These are phyloP conservation scores for Amia ocellicauda DNA, from an alignment of 2,113 vertebrate species.

Conservation along the genomic window DNA sequence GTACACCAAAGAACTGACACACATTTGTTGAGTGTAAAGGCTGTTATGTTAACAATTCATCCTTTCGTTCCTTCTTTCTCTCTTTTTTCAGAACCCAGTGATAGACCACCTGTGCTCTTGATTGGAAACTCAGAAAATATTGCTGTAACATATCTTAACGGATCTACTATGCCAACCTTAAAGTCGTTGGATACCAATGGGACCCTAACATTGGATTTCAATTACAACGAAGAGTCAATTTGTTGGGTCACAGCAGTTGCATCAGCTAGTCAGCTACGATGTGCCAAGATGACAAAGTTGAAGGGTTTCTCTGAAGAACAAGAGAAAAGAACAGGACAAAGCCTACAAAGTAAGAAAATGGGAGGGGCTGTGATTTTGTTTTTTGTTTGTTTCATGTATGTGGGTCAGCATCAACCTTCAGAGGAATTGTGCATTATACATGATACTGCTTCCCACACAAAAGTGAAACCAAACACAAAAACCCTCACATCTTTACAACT, in stretches of 20 bases:
- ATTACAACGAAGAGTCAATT: conserved; percentile 73
- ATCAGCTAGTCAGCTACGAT: conserved; percentile 77
- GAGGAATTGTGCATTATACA: too few species aligned
- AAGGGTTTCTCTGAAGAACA: conserved; percentile 69
- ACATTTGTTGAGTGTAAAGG: background rate
- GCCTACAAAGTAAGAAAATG: conserved; percentile 78
- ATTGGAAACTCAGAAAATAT: conserved; percentile 75
- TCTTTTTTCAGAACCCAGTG: conserved; percentile 73
- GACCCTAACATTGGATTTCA: conserved; percentile 78
- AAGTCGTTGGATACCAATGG: conserved; percentile 69
- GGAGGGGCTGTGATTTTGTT: too few species aligned
- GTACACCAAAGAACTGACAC: background rate
- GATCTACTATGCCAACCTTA: conserved; percentile 66
- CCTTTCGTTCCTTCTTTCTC: conserved; percentile 9
- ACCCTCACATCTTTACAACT: too few species aligned
- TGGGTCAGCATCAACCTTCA: too few species aligned
- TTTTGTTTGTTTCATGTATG: too few species aligned
- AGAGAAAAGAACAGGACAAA: conserved; percentile 70
- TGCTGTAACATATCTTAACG: conserved; percentile 76
- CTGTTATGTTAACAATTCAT: background rate
- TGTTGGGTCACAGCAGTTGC: conserved; percentile 86
- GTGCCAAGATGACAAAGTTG: conserved; percentile 68
- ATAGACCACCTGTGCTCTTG: conserved; percentile 78
- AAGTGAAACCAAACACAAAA: too few species aligned
- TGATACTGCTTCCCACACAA: too few species aligned